Evolutionary conservation across 2,888 invertebrate genomes (phyloP).

Genomic region (Poecilus cupreus): DNA sequence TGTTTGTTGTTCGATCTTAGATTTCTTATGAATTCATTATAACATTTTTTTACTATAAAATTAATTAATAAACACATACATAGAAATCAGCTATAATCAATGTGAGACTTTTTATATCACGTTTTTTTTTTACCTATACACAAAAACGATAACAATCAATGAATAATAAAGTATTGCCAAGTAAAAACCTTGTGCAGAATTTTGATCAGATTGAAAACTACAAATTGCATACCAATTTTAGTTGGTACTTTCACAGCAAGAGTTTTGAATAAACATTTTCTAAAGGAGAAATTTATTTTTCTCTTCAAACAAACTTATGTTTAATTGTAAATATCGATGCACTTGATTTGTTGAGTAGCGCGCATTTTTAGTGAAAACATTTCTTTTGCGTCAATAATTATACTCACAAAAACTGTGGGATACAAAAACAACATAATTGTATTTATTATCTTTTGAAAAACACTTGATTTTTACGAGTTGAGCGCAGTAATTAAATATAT

Average conservation of each 20-base stretch:
- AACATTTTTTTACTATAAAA: background rate
- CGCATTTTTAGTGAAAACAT: conserved; percentile 45
- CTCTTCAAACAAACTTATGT: conserved; percentile 15
- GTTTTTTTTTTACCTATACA: no score
- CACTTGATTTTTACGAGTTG: background rate
- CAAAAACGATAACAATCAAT: background rate
- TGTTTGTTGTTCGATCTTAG: background rate
- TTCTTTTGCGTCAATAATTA: conserved; percentile 8
- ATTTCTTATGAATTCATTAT: background rate
- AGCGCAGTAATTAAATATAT: background rate
- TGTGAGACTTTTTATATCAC: no score
- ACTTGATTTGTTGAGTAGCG: conserved; percentile 49
- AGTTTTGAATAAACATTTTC: conserved; percentile 53
- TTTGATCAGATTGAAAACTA: conserved; percentile 4
- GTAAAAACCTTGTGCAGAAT: background rate
- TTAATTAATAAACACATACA: background rate
- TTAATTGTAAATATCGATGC: conserved; percentile 45
- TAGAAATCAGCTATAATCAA: background rate
- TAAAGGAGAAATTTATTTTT: conserved; percentile 52
- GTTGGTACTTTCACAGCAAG: conserved; percentile 16
- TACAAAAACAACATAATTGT: background rate
- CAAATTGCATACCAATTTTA: conserved; percentile 30
- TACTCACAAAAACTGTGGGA: background rate
- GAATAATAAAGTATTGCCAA: background rate
- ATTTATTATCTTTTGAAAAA: background rate